Evolutionary conservation across 2,113 vertebrate species (phyloP), one percentile per base, ranked within the genome.

Genomic region (Butorides virescens): DNA sequence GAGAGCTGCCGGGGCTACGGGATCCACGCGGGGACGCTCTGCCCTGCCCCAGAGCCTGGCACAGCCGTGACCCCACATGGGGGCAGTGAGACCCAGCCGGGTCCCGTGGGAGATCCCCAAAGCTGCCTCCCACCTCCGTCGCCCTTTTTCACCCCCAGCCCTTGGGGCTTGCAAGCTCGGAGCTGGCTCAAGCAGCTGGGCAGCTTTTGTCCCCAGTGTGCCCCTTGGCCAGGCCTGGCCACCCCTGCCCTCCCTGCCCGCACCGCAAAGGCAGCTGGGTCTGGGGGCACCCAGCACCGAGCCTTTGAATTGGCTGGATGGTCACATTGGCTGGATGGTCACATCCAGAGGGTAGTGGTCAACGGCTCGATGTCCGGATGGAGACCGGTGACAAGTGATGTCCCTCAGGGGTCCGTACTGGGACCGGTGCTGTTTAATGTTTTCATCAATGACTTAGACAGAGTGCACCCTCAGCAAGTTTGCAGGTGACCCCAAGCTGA

Each of bases 31-130:
- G 56, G 61, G 32, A 36, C 25, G n/a, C 53, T 30, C 47, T 36
- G 74, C 25, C 49, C 13, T 85, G 21, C 11, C 21, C 18, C 13
- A 13, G 10, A 4, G 66, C 44, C 37, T 15, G 11, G 32, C 39
- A 61, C 23, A 53, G 39, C 68, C 3, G 0, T 10, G 56, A 47
- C 66, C 49, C 39, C 4, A 0, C 47, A 15, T 0, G 0, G 37
- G 39, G 42, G 53, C 26, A 22, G 32, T 25, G 16, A 67, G 23
- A 19, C 11, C 75, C 49, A 23, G 17, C 26, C 62, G 26, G 20
- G 19, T 53, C 10, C 65, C 2, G 0, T 1, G 4, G 25, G 13
- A 30, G 19, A 46, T 74, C 29, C 26, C 26, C 0, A 0, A 10
- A 14, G 26, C 59, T 65, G 27, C 26, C 9, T 46, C 50, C 37